phyloP scores from a whole-genome alignment of 2,797 vertebrate species.

The Chelmon rostratus region DNA sequence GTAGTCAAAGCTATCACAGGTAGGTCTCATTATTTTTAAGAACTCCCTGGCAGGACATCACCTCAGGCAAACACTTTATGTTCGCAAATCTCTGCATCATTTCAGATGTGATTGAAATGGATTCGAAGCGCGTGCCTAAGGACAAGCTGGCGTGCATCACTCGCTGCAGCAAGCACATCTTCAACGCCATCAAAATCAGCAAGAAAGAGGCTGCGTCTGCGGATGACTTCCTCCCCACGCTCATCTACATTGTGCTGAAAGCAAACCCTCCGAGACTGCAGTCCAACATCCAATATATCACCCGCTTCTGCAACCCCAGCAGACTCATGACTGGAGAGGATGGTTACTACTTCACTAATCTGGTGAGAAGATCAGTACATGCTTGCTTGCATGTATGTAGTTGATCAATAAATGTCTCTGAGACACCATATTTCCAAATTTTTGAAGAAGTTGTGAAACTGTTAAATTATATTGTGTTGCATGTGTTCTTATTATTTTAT shows the following conservation, averaged over 20 bases:
- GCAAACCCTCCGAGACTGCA: constrained; percentile 97
- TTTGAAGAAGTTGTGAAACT: background rate
- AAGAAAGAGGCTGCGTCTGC: constrained; percentile 96
- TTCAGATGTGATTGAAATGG: constrained; percentile 97
- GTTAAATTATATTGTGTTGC: background rate
- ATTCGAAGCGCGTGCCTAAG: constrained; percentile 95
- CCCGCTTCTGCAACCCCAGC: constrained; percentile 97
- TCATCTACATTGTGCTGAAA: constrained; percentile 98
- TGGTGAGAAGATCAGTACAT: constrained; percentile 78
- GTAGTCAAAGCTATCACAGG: constrained; percentile 99
- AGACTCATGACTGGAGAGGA: constrained; percentile 98
- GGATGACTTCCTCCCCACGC: constrained; percentile 96
- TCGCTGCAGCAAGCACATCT: constrained; percentile 98
- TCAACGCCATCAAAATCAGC: constrained; percentile 95
- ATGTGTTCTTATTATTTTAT: background rate
- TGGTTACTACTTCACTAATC: constrained; percentile 98
- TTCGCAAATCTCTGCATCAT: constrained; percentile 5
- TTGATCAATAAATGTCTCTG: background rate
- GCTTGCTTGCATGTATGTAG: background rate
- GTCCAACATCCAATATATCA: constrained; percentile 99
- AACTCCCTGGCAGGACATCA: background rate
- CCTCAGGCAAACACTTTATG: background rate
- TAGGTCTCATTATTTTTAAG: constrained; percentile 67
- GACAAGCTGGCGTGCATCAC: constrained; percentile 96
- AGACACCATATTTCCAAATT: background rate